Base-by-base conservation (phyloP, 2,113 vertebrate species). In the Copsychus sechellarum region DNA sequence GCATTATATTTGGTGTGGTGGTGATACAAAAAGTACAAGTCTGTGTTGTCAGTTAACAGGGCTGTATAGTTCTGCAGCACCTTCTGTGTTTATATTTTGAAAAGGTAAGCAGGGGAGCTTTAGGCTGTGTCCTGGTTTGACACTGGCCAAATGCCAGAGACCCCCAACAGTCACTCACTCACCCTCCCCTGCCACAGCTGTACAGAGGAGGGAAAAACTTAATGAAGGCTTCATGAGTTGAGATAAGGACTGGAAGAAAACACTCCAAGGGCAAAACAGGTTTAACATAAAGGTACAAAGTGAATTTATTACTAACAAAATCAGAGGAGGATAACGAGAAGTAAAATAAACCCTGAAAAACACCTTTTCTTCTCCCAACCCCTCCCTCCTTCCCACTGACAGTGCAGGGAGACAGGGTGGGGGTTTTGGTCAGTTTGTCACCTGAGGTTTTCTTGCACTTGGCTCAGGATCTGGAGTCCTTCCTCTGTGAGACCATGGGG, bases 381-480 rank as follows among this genome's bases (percentile, higher is more conserved):
- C 8, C 42, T 74, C 29, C 23, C 4, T 74, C 29, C 29, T 85
- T 74, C 50, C 15, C 29, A 25, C 42, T 14, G 24, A 48, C 13
- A 25, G 29, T 2, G 4, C 42, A 40, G 25, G 50, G 34, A 40
- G 42, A 47, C 12, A 14, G 22, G 17, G 14, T 47, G n/a, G 23
- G 28, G 2, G 3, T 48, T 57, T 74, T 24, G 34, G 70, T 65
- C n/a, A 29, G 40, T 73, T 56, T 5, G 0, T 56, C 29, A 10
- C 29, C 14, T 0, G 2, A 38, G 28, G 7, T 28, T 47, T 54
- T 73, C 23, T 38, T 56, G 19, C 1, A 0, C 48, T 38, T 79
- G 60, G 28, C 58, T 56, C n/a, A 15, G 48, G 48, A n/a, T 73
- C 40, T 2, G 5, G 9, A 73, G 12, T 28, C 14, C 23, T 54